Conservation (phyloP, 2,888 invertebrate species). For the Caenorhabditis sinica region DNA sequence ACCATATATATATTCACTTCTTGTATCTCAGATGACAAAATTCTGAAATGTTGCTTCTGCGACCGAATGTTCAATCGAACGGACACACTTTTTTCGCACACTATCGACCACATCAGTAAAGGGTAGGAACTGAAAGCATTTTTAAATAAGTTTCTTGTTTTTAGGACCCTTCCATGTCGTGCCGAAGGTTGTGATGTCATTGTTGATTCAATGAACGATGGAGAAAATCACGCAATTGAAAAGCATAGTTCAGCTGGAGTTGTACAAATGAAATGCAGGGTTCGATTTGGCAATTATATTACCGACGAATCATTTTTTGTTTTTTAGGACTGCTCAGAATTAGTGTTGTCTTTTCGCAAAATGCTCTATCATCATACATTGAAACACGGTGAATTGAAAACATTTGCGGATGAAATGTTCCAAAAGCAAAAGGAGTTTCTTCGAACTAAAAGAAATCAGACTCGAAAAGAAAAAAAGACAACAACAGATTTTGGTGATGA, state of each 20-base stretch:
- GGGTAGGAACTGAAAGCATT: slow-evolving; percentile 26
- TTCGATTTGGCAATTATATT: not conserved
- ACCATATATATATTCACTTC: too few species aligned
- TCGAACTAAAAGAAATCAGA: slow-evolving; percentile 30
- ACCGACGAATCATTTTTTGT: not conserved
- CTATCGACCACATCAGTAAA: slow-evolving; percentile 30
- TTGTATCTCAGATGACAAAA: slow-evolving; percentile 38
- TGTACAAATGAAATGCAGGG: slow-evolving; percentile 28
- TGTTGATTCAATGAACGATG: slow-evolving; percentile 3
- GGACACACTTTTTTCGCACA: slow-evolving; percentile 41
- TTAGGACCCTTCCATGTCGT: slow-evolving; percentile 32
- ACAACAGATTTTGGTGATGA: too few species aligned
- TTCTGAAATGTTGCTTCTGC: slow-evolving; percentile 49
- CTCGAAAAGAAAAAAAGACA: slow-evolving; percentile 4
- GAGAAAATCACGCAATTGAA: slow-evolving; percentile 26
- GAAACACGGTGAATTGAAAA: slow-evolving; percentile 53
- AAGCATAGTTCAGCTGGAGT: not conserved
- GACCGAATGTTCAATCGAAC: slow-evolving; percentile 41
- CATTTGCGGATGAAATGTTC: slow-evolving; percentile 47
- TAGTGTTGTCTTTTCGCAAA: slow-evolving; percentile 25
- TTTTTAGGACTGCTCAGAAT: slow-evolving; percentile 33
- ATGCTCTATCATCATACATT: slow-evolving; percentile 40
- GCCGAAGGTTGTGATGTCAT: slow-evolving; percentile 14
- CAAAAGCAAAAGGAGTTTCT: slow-evolving; percentile 25
- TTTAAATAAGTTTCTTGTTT: not conserved